Evolutionary conservation across 2,797 vertebrate genomes (phyloP).

Genomic region (Botia almorhae): DNA sequence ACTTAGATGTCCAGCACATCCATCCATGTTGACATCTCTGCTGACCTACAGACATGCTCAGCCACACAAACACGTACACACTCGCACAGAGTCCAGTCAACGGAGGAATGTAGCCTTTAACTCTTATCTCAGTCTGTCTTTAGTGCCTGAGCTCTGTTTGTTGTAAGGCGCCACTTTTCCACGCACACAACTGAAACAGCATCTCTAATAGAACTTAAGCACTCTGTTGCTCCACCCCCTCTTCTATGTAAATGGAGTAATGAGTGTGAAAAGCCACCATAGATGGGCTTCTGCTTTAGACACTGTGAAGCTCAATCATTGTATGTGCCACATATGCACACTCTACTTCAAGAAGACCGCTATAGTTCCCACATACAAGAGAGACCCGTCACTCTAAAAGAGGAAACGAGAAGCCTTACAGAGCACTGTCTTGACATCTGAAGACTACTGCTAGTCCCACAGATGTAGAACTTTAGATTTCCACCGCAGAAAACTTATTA

Average conservation of each 20-base stretch:
- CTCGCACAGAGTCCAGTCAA: slow-evolving; percentile 45
- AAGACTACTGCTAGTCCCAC: too few relatives aligned
- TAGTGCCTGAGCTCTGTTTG: slow-evolving; percentile 55
- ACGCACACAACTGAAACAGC: slow-evolving; percentile 69
- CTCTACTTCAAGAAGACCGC: not conserved
- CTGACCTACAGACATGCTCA: slow-evolving; percentile 40
- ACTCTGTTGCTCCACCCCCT: slow-evolving; percentile 5
- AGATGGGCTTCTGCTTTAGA: slow-evolving; percentile 33
- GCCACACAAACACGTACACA: slow-evolving; percentile 55
- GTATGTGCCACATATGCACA: not conserved
- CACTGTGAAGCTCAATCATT: slow-evolving; percentile 14
- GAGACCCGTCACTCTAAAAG: slow-evolving; percentile 4
- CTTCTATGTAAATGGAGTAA: not conserved
- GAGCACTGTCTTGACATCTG: not conserved
- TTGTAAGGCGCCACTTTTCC: slow-evolving; percentile 50
- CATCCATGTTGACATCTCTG: slow-evolving; percentile 51
- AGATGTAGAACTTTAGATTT: not conserved
- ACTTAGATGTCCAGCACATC: slow-evolving; percentile 55
- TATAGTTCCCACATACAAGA: not conserved
- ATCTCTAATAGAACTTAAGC: slow-evolving; percentile 60
- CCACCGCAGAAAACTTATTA: not conserved
- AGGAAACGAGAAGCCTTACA: not conserved
- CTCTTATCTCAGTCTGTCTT: slow-evolving; percentile 46
- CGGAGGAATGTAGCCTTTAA: slow-evolving; percentile 56
- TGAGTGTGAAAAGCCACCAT: slow-evolving; percentile 34